Evolutionary conservation across 2,888 invertebrate genomes (phyloP), one percentile per base, ranked within the genome.

Genomic region (Proisotoma minuta): DNA sequence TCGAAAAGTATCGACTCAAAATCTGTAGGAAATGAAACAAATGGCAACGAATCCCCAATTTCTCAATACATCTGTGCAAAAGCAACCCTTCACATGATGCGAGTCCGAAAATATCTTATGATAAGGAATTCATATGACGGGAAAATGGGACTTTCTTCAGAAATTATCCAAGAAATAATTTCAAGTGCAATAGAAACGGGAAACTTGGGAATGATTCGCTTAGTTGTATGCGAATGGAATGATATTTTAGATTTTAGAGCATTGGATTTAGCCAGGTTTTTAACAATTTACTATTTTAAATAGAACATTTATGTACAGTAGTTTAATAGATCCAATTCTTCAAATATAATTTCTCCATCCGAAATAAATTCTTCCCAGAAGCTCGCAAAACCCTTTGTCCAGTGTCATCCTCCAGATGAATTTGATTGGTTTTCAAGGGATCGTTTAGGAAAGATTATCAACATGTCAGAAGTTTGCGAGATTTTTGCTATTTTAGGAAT

Each of bases 351-450:
- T n/a, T n/a, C n/a, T n/a, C n/a, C n/a, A n/a, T n/a, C n/a, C n/a
- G n/a, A n/a, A n/a, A n/a, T n/a, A n/a, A n/a, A n/a, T n/a, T n/a
- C n/a, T n/a, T n/a, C n/a, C n/a, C n/a, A n/a, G n/a, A n/a, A n/a
- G n/a, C n/a, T n/a, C n/a, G n/a, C n/a, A n/a, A n/a, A n/a, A n/a
- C 50, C 50, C 22, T 23, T 50, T 22, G 50, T 50, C 20, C 50
- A 50, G 15, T 62, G 59, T 40, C 49, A 29, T 5, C 68, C 68
- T 1, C 68, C 68, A 18, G 59, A 65, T 48, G 68, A 68, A 47
- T 65, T 65, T 43, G 68, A 68, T 22, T 68, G 68, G 68, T 65
- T 60, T 49, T 60, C 68, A 3, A 34, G 61, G 8, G 65, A 68
- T 52, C 58, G 61, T 22, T 43, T 65, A 29, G 68, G 65, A 4